These are phyloP conservation scores for Nibea albiflora DNA, from an alignment of 2,113 vertebrate genomes.

Conservation along the genomic window DNA sequence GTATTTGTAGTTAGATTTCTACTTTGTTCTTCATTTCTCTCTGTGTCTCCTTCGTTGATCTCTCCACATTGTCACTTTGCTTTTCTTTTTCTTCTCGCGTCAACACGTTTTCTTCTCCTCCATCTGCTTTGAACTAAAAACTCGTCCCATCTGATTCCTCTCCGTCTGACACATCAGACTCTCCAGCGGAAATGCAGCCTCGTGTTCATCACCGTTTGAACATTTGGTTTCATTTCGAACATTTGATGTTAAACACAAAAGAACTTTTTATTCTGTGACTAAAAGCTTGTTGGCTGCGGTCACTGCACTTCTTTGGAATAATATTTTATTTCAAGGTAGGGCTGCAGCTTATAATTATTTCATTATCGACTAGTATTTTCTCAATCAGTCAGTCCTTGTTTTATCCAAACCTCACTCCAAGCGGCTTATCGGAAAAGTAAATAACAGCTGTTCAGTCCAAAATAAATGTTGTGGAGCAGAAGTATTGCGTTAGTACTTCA, in stretches of 20 bases:
- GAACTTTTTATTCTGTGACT: not conserved
- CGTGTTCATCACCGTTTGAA: no score
- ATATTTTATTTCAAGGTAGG: not conserved
- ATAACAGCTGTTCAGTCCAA: no score
- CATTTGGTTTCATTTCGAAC: not conserved
- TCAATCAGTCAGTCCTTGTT: no score
- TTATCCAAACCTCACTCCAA: no score
- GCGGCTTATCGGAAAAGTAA: no score
- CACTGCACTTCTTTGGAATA: not conserved
- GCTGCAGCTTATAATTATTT: not conserved
- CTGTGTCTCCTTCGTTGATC: conserved; percentile 20
- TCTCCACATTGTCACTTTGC: conserved; percentile 16
- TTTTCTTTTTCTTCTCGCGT: not conserved
- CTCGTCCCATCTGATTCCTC: not conserved
- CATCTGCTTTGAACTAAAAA: conserved; percentile 5
- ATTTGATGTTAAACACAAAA: not conserved
- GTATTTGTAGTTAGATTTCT: not conserved
- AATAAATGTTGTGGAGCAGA: no score
- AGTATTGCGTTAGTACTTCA: no score
- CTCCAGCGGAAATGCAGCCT: not conserved
- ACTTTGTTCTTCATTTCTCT: not conserved
- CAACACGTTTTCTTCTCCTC: not conserved
- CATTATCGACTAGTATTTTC: not conserved
- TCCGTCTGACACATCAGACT: not conserved
- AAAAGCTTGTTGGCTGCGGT: not conserved